phyloP scores from a whole-genome alignment of 30 jellyfish, hydroid and myxozoan genomes.

The Aurelia aurita region DNA sequence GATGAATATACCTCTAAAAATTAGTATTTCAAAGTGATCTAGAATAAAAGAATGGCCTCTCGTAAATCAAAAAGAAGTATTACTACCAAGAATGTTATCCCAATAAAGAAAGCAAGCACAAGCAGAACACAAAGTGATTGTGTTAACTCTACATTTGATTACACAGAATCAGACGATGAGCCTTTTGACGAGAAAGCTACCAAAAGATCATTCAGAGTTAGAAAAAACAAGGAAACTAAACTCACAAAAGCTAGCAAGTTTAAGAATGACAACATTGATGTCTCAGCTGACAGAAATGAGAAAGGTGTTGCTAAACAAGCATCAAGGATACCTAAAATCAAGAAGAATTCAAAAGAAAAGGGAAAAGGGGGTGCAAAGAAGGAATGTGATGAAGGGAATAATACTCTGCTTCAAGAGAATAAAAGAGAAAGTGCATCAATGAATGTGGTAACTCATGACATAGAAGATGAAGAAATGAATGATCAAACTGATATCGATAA shows the following conservation, averaged over 20 bases:
- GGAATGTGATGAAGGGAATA: background rate
- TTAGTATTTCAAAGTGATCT: no score
- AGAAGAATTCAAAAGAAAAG: background rate
- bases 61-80: no score
- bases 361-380: background rate
- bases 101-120: background rate
- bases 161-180: slow-evolving; percentile 43
- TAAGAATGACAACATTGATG: no score
- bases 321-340: background rate
- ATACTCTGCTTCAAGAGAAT: background rate
- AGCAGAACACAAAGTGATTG: background rate
- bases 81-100: no score
- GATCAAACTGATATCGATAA: background rate
- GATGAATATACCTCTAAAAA: no score
- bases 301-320: background rate
- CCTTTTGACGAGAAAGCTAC: slow-evolving; percentile 47
- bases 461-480: background rate
- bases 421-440: background rate
- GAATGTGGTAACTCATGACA: background rate
- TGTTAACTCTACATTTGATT: slow-evolving; percentile 26
- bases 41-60: no score
- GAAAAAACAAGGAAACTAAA: background rate
- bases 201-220: slow-evolving; percentile 8
- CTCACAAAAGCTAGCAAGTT: background rate
- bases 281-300: no score